Conservation (phyloP, 1,140 invertebrate species). For the Drosophila sproati region DNA sequence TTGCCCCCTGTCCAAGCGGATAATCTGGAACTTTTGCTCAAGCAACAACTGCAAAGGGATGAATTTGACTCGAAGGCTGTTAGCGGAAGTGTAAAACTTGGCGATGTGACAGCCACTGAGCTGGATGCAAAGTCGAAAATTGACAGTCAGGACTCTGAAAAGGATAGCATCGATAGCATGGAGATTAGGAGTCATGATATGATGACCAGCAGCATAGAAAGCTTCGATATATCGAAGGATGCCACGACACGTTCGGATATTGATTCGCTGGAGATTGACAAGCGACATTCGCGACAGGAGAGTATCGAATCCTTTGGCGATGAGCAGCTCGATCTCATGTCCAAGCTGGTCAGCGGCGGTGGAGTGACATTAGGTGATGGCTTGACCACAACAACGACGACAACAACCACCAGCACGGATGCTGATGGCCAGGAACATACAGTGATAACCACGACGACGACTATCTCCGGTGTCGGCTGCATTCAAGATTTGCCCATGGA, state of each 20-base stretch:
- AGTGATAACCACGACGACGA: constrained; percentile 85
- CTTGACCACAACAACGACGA: constrained; percentile 85
- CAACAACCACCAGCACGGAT: constrained; percentile 86
- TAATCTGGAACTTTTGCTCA: constrained; percentile 80
- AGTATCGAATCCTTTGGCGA: constrained; percentile 86
- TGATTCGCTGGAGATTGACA: constrained; percentile 81
- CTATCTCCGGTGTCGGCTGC: constrained; percentile 84
- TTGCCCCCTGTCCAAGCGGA: constrained; percentile 84
- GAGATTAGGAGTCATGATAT: constrained; percentile 86
- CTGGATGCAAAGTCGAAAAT: constrained; percentile 79
- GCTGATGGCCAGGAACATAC: constrained; percentile 84
- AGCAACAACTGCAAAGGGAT: constrained; percentile 72
- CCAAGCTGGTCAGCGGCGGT: constrained; percentile 78
- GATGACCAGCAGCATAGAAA: constrained; percentile 88
- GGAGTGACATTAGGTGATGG: constrained; percentile 80
- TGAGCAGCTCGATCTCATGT: constrained; percentile 84
- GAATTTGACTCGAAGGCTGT: constrained; percentile 78
- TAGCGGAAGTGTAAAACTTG: constrained; percentile 82
- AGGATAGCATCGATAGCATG: constrained; percentile 87
- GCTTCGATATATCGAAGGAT: constrained; percentile 86
- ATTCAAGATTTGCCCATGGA: constrained; percentile 54
- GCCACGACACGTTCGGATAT: constrained; percentile 76
- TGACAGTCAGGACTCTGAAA: constrained; percentile 75
- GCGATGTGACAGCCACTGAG: constrained; percentile 85
- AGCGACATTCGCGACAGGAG: constrained; percentile 85